Evolutionary conservation across 2,888 invertebrate species (phyloP).

Genomic region (Eumacrocentrus americanus): DNA sequence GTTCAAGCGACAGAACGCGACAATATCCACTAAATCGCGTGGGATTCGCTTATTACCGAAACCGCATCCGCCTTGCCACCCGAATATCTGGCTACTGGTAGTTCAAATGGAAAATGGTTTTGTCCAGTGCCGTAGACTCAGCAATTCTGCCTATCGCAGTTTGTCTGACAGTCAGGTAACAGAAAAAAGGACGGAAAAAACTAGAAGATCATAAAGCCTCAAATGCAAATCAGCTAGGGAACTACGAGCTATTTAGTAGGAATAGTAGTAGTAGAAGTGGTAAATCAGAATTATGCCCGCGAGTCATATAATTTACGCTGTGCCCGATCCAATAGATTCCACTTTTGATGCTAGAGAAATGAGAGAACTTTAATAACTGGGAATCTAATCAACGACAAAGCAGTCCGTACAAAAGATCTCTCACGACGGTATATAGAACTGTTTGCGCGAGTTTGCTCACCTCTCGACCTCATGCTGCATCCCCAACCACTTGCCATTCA

Average conservation of each 20-base stretch:
- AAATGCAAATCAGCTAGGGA: not conserved
- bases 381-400: slow-evolving; percentile 46
- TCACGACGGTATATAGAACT: slow-evolving; percentile 6
- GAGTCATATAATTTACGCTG: not conserved
- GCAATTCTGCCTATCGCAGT: slow-evolving; percentile 20
- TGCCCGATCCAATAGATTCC: slow-evolving; percentile 18
- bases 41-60: slow-evolving; percentile 39
- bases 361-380: slow-evolving; percentile 38
- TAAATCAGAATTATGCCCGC: slow-evolving; percentile 7
- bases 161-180: not conserved
- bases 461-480: not conserved
- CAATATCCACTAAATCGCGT: slow-evolving; percentile 51
- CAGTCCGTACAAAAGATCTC: slow-evolving; percentile 40
- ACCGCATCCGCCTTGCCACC: slow-evolving; percentile 2
- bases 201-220: not conserved
- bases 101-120: slow-evolving; percentile 38
- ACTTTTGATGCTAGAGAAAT: not conserved
- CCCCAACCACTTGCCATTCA: not conserved
- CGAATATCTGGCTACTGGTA: slow-evolving; percentile 26
- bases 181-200: not conserved
- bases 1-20: slow-evolving; percentile 48
- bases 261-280: slow-evolving; percentile 22
- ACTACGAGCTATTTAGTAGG: no score
- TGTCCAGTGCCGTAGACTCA: slow-evolving; percentile 28
- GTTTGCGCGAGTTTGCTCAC: slow-evolving; percentile 25